These are phyloP conservation scores for Microplitis demolitor DNA, from an alignment of 1,140 invertebrate species.

Conservation along the genomic window DNA sequence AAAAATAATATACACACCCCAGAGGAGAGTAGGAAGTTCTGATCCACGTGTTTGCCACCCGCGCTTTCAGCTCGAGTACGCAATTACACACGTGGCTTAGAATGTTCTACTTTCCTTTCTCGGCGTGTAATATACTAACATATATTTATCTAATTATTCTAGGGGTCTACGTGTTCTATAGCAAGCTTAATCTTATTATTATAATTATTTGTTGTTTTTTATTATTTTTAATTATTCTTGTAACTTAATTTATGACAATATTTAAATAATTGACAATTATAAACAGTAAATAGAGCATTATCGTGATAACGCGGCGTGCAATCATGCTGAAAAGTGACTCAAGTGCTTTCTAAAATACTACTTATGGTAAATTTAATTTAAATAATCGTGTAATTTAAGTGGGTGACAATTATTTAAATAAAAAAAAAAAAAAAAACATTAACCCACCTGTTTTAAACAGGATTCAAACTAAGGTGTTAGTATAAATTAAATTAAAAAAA, in stretches of 20 bases:
- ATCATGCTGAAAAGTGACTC: background rate
- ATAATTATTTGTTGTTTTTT: background rate
- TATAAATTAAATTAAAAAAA: slow-evolving; percentile 41
- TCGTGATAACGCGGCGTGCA: background rate
- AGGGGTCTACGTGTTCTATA: too few species aligned
- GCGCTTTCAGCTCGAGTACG: too few species aligned
- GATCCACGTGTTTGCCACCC: too few species aligned
- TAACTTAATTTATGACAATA: background rate
- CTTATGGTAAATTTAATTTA: background rate
- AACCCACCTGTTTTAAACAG: slow-evolving; percentile 50
- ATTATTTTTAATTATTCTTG: background rate
- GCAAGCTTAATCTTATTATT: too few species aligned
- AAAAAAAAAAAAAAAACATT: background rate
- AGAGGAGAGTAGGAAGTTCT: too few species aligned
- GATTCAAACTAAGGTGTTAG: slow-evolving; percentile 46
- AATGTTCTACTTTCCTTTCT: too few species aligned
- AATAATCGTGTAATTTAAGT: background rate
- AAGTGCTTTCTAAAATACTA: background rate
- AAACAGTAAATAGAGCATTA: background rate
- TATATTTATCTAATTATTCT: too few species aligned
- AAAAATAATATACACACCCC: too few species aligned
- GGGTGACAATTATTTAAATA: background rate
- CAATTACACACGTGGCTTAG: too few species aligned
- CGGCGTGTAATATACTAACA: too few species aligned
- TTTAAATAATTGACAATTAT: background rate